phyloP scores from a whole-genome alignment of 2,888 invertebrate genomes.

The Drosophila kanekoi region DNA sequence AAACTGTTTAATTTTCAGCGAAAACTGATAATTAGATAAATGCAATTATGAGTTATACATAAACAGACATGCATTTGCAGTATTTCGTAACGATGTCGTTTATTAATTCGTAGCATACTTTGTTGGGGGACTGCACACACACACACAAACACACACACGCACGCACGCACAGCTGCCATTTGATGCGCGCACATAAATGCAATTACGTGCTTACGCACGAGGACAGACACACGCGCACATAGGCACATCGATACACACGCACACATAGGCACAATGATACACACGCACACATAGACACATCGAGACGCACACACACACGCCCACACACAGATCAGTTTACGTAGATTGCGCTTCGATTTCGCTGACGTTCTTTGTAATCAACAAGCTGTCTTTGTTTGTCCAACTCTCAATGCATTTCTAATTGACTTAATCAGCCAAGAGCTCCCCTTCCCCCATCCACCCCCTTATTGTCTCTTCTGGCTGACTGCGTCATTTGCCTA shows the following conservation, averaged over 20 bases:
- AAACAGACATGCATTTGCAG: neutral
- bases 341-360: slow-evolving; percentile 1
- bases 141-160: no score
- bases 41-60: no score
- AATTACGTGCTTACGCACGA: no score
- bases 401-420: slow-evolving; percentile 50
- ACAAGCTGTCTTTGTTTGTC: slow-evolving; percentile 50
- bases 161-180: neutral
- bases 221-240: no score
- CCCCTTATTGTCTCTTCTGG: neutral
- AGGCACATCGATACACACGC: no score
- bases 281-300: neutral
- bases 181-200: no score
- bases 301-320: neutral
- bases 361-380: slow-evolving; percentile 19
- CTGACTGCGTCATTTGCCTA: slow-evolving; percentile 1
- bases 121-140: slow-evolving; percentile 3
- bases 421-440: slow-evolving; percentile 59
- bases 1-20: no score
- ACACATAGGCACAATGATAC: neutral
- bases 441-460: neutral
- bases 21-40: neutral
- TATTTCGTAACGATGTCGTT: neutral
- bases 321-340: neutral
- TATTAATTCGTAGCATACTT: slow-evolving; percentile 29